These are phyloP conservation scores for Tenthredo livida DNA, from an alignment of 2,888 invertebrate species.

Conservation along the genomic window DNA sequence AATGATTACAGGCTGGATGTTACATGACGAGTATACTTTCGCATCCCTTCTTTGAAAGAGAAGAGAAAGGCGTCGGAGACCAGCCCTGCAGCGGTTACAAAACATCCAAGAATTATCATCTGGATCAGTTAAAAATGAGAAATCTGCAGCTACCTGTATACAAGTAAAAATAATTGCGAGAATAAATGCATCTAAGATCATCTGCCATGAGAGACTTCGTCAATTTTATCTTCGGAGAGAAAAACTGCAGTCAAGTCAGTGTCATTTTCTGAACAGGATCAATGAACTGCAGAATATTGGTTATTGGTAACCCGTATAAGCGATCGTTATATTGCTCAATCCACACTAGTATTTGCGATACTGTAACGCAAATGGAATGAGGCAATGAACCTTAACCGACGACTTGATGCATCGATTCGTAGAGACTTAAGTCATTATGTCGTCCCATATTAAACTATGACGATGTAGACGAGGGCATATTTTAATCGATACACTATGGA, in stretches of 20 bases:
- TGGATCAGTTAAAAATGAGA: not conserved
- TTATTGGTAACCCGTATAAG: not conserved
- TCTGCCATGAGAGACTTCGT: not conserved
- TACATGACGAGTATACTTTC: not conserved
- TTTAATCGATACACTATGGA: not conserved
- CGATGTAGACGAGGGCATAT: not conserved
- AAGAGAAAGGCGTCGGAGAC: not conserved
- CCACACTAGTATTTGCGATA: not conserved
- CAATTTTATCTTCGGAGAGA: not conserved
- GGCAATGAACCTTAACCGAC: not conserved
- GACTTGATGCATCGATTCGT: not conserved
- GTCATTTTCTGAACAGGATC: not conserved
- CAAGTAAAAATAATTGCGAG: not conserved
- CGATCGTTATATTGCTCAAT: not conserved
- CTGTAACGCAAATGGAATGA: not conserved
- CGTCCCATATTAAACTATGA: not conserved
- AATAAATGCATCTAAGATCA: not conserved
- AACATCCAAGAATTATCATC: not conserved
- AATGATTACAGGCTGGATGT: not conserved
- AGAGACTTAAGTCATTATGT: not conserved
- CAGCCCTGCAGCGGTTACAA: not conserved
- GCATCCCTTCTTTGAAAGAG: not conserved
- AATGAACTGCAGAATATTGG: not conserved
- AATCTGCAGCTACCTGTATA: not conserved
- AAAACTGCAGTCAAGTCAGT: not conserved